Evolutionary conservation across 2,888 invertebrate species (phyloP), one percentile per base, ranked within the genome.

Genomic region (Sturmia bella): DNA sequence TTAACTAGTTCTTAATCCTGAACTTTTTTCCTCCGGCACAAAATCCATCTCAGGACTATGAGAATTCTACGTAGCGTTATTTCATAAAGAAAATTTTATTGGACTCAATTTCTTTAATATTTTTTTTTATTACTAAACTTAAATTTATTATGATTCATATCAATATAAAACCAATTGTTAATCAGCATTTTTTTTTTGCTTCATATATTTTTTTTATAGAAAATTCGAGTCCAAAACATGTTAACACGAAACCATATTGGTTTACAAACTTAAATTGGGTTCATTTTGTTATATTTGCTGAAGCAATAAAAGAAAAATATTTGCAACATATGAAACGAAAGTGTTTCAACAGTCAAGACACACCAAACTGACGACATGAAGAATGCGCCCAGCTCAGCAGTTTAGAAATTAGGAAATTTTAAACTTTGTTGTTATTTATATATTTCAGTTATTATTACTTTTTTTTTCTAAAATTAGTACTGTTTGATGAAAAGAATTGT

Each of bases 221-320:
- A 61, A 87, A 88, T 86, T 77, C 82, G 88, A 88, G 86, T 85
- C 86, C 85, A 83, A 84, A 87, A 84, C 88, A 86, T 88, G 88
- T 88, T 88, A 87, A 88, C 88, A 89, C 84, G 87, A 87, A 85
- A 83, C 76, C 83, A 83, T 84, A 84, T 88, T 86, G 84, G 84
- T 86, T 88, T 88, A 86, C 88, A 86, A 83, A 84, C 66, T 19
- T 66, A 37, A 57, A 74, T 74, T 72, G 82, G 69, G 81, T 75
- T 72, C 15, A 61, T 39, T 32, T 56, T 37, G 21, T 41, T 19
- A 37, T 70, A 68, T 72, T 63, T 39, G 32, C 45, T 59, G 9
- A 45, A 32, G 32, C 32, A 3, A 7, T 9, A 32, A 5, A 69
- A 73, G n/a, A n/a, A 63, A 59, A 52, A 21, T n/a, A 41, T 69